Evolutionary conservation across 1,140 invertebrate species (phyloP), one percentile per base, ranked within the genome.

Genomic region (Goniozus legneri): DNA sequence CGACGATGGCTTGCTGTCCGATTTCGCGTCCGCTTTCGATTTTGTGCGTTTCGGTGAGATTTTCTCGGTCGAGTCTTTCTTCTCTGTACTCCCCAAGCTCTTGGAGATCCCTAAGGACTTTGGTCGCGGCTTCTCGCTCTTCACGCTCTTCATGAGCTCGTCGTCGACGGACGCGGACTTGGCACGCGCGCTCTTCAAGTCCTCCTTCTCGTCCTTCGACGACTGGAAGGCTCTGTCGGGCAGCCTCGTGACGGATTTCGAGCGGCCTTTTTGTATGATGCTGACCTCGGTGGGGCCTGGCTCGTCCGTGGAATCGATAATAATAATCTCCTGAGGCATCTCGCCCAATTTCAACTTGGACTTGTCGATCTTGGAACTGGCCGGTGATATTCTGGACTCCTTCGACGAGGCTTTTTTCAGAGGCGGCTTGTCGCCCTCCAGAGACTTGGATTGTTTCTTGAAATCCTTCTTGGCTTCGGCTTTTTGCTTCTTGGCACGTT

Each of bases 281-380:
- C 72, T 76, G 2, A 75, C 62, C 37, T 76, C 67, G 7, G 73
- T 70, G 4, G 24, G 24, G n/a, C n/a, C n/a, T 2, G 52, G 52
- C 0, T 70, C 60, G 18, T 74, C 73, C 2, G 68, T 74, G 2
- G 73, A 73, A 48, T 76, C 73, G 10, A 76, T 76, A 20, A 75
- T 73, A 47, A 76, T 76, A 21, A 76, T 76, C 54, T 76, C 73
- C 35, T 76, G 73, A 4, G 73, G 73, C 71, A 76, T 71, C 44
- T 75, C 71, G 13, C 71, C 65, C 13, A 75, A 49, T 33, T 75
- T 76, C 16, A 76, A 52, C 52, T 75, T 76, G 8, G 71, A 73
- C 40, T 76, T 76, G 47, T 75, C 69, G 30, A 75, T 73, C 52
- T 69, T 70, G 1, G 63, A 64, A 37, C 47, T 66, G 8, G 65